A percentile compares a stretch with the other conserved stretches of the same genome.
Evolutionary conservation across 2,797 vertebrate genomes (phyloP).

Genomic region (Poecilia picta): DNA sequence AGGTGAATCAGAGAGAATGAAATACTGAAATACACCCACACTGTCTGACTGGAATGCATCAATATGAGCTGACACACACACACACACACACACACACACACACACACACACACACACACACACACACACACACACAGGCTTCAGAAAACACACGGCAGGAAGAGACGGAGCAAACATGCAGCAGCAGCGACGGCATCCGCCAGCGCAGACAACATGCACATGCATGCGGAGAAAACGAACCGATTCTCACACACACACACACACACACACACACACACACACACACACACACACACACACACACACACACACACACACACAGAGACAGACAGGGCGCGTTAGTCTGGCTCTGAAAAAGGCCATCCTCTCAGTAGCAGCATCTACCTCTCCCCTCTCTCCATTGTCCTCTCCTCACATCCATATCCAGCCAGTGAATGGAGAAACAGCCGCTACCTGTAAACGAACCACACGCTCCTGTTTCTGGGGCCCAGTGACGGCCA

Average conservation of each 20-base stretch:
- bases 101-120: slow-evolving; percentile 36
- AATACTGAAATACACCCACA: slow-evolving; percentile 79
- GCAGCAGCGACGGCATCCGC: slow-evolving; percentile 72
- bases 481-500: slow-evolving; percentile 94
- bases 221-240: slow-evolving; percentile 24
- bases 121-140: slow-evolving; percentile 17
- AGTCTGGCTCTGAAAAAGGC: slow-evolving; percentile 77
- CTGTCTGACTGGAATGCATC: slow-evolving; percentile 78
- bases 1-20: slow-evolving; percentile 73
- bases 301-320: slow-evolving; percentile 52
- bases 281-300: slow-evolving; percentile 38
- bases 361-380: slow-evolving; percentile 79
- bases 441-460: slow-evolving; percentile 93
- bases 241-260: slow-evolving; percentile 19
- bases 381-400: slow-evolving; percentile 85
- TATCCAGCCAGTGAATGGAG: slow-evolving; percentile 84
- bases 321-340: slow-evolving; percentile 75
- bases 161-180: slow-evolving; percentile 74
- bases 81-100: slow-evolving; percentile 32
- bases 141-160: slow-evolving; percentile 57
- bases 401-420: slow-evolving; percentile 84
- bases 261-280: slow-evolving; percentile 62
- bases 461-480: slow-evolving; percentile 96
- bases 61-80: slow-evolving; percentile 63
- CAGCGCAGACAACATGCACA: slow-evolving; percentile 50